phyloP scores from a whole-genome alignment of 2,888 invertebrate genomes.

The Diaphora mendica region DNA sequence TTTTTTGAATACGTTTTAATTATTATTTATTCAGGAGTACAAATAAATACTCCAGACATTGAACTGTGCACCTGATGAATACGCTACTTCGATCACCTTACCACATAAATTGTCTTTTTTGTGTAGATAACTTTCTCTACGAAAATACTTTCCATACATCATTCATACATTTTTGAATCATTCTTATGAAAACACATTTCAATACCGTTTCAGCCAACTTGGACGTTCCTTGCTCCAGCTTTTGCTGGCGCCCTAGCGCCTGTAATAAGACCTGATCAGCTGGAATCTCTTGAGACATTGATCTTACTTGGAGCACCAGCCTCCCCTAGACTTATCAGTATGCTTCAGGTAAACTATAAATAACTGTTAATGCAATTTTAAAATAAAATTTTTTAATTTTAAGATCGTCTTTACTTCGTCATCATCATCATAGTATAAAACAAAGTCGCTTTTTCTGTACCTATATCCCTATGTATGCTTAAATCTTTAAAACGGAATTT shows the following conservation, averaged over 20 bases:
- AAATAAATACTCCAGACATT: no score
- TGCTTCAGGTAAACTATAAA: slow-evolving; percentile 44
- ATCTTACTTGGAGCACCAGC: slow-evolving; percentile 57
- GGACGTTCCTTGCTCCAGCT: slow-evolving; percentile 57
- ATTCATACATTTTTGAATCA: neutral
- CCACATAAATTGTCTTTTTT: no score
- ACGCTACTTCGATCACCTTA: neutral
- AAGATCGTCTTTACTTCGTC: no score
- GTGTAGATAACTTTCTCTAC: no score
- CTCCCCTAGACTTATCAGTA: slow-evolving; percentile 43
- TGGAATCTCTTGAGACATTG: slow-evolving; percentile 57
- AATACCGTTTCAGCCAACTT: slow-evolving; percentile 59
- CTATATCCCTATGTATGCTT: no score
- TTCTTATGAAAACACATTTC: neutral
- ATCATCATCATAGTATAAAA: no score
- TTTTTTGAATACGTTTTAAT: no score
- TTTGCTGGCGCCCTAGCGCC: slow-evolving; percentile 50
- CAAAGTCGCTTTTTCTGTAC: no score
- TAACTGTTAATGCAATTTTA: neutral
- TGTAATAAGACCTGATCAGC: slow-evolving; percentile 45
- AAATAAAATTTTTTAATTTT: no score
- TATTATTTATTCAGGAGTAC: no score
- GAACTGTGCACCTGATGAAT: neutral
- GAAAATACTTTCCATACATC: no score
- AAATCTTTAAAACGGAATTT: no score